Conservation (phyloP, 2,797 vertebrate species). For the Emydoidea blandingii region DNA sequence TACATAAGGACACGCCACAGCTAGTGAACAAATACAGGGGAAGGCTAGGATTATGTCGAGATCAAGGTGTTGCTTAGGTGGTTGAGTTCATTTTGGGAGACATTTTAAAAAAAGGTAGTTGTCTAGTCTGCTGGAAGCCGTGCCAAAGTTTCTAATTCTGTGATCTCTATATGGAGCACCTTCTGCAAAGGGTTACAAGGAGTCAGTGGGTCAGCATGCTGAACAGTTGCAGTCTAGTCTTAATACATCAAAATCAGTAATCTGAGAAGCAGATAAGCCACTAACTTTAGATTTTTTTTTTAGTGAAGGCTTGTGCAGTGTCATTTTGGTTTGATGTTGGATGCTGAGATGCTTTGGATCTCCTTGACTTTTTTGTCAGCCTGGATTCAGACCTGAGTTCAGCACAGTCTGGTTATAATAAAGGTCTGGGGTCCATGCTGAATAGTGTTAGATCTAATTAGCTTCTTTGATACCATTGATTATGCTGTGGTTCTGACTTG, state of each 20-base stretch:
- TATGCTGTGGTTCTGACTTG: background rate
- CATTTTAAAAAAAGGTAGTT: background rate
- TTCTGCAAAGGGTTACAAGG: background rate
- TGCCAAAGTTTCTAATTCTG: accelerated
- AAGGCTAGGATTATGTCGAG: background rate
- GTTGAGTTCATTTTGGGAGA: accelerated
- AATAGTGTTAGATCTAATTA: background rate
- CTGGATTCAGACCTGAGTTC: accelerated
- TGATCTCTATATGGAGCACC: background rate
- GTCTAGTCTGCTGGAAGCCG: background rate
- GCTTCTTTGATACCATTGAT: background rate
- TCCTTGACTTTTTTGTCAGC: background rate
- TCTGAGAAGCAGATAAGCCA: background rate
- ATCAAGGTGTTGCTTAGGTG: background rate
- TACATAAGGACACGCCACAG: background rate
- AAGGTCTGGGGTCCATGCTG: background rate
- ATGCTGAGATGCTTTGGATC: accelerated
- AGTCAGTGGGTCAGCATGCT: accelerated
- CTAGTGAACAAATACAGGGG: background rate
- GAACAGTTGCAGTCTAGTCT: background rate
- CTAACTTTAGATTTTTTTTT: background rate
- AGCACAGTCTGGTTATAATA: background rate
- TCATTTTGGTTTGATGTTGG: background rate
- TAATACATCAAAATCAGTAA: background rate
- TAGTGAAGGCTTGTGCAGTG: background rate